Evolutionary conservation across 2,888 invertebrate species (phyloP).

Genomic region (Drosophila sordidapex): DNA sequence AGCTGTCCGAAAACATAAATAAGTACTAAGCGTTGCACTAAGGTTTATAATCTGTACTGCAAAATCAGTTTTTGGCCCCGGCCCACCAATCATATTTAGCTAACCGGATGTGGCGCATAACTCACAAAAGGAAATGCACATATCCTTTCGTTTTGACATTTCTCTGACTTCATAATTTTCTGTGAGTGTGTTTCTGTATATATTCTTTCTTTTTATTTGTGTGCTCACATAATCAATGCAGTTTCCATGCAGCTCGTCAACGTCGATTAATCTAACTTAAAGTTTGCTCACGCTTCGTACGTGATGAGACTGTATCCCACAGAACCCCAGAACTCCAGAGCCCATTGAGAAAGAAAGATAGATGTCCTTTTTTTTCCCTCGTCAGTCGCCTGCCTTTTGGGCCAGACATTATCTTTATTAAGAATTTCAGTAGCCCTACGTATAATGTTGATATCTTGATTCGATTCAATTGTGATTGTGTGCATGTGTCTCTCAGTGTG

Average conservation of each 20-base stretch:
- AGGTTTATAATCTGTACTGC: slow-evolving; percentile 42
- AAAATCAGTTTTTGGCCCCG: slow-evolving; percentile 27
- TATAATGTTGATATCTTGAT: slow-evolving; percentile 75
- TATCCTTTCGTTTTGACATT: slow-evolving; percentile 78
- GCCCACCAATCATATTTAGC: slow-evolving; percentile 72
- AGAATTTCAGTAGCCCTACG: slow-evolving; percentile 80
- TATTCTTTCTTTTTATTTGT: slow-evolving; percentile 7
- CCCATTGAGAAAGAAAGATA: slow-evolving; percentile 44
- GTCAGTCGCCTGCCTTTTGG: slow-evolving; percentile 38
- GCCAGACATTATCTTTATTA: slow-evolving; percentile 79
- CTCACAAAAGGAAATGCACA: slow-evolving; percentile 79
- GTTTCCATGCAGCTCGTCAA: slow-evolving; percentile 57
- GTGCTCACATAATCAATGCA: slow-evolving; percentile 60
- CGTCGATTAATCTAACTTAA: slow-evolving; percentile 78
- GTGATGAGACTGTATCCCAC: slow-evolving; percentile 64
- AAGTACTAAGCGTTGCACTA: slow-evolving; percentile 30
- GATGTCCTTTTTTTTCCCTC: slow-evolving; percentile 63
- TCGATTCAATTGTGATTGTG: slow-evolving; percentile 60
- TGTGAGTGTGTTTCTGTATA: slow-evolving; percentile 9
- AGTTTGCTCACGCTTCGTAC: slow-evolving; percentile 80
- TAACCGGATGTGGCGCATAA: slow-evolving; percentile 77
- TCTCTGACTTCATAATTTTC: slow-evolving; percentile 62
- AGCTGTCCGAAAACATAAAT: slow-evolving; percentile 48
- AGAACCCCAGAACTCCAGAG: slow-evolving; percentile 22
- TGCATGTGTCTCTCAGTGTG: slow-evolving; percentile 15